Evolutionary conservation across 2,797 vertebrate species (phyloP), one percentile per base, ranked within the genome.

Genomic region (Phalanger gymnotis): DNA sequence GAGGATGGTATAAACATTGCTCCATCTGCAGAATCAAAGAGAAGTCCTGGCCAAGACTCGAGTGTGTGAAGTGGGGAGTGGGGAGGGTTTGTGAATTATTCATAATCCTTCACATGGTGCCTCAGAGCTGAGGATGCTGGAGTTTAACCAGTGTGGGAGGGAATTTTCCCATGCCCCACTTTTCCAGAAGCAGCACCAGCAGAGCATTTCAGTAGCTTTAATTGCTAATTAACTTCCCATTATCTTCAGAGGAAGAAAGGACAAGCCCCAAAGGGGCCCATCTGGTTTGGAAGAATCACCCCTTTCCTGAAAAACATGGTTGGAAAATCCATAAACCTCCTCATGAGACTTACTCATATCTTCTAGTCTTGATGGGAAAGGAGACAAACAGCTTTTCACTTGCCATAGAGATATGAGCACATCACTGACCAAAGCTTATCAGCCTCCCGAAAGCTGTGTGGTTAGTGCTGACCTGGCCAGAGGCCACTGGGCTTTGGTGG

Each of bases 221-320:
- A 58, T 14, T 28, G 54, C 51, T 91, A 51, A 90, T 30, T 91
- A 5, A 22, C 31, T 90, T 5, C 54, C 9, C 53, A 40, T 40
- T 95, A 19, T 95, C 52, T 89, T 93, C 5, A 53, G 93, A 81
- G 51, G 55, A 91, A 19, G 10, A 92, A 93, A 91, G 91, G 91
- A 34, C 22, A 25, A 54, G 25, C 28, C 57, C 94, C 25, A 7
- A 53, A 92, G n/a, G 56, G 52, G 55, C 28, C 91, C 40, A 4
- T 53, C 25, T 66, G 47, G 30, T 28, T 14, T 91, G 52, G 53
- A 94, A 93, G 95, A 93, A 55, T 30, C 54, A 19, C 47, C 27
- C 51, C 51, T 28, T 56, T n/a, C 61, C 3, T 57, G 81, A 53
- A 54, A 22, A 89, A 22, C 31, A 30, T 27, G 94, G 51, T 11